These are phyloP conservation scores for Brachionus plicatilis DNA, from an alignment of 1,140 invertebrate species.

Conservation along the genomic window DNA sequence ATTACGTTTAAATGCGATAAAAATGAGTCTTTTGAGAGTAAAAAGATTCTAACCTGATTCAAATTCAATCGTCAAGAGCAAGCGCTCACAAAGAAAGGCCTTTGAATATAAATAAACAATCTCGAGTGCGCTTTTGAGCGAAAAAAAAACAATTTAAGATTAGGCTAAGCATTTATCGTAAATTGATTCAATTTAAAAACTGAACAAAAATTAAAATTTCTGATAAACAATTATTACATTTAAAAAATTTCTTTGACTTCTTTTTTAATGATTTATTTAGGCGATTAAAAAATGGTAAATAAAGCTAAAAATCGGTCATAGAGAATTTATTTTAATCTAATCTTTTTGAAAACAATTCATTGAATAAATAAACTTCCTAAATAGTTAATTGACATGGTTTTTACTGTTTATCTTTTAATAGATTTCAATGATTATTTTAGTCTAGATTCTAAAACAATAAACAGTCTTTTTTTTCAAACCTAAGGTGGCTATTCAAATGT, in stretches of 20 bases:
- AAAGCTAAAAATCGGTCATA: slow-evolving; percentile 14
- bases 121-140: slow-evolving; percentile 12
- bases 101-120: slow-evolving; percentile 16
- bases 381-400: slow-evolving; percentile 3
- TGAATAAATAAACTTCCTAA: slow-evolving; percentile 16
- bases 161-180: background rate
- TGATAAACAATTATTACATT: background rate
- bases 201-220: background rate
- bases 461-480: background rate
- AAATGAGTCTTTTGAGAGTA: background rate
- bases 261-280: background rate
- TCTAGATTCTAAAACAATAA: background rate
- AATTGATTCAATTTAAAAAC: background rate
- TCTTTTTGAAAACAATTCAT: background rate
- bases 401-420: background rate
- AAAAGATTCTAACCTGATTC: background rate
- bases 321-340: background rate
- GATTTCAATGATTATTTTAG: background rate
- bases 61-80: background rate
- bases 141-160: background rate
- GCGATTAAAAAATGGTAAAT: background rate
- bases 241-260: background rate
- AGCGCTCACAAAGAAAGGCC: background rate
- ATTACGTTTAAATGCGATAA: background rate
- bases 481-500: background rate